Percentiles rank a stretch among this genome's conserved stretches.
These are phyloP conservation scores for Aphidius colemani DNA, from an alignment of 2,888 invertebrate species.

Conservation along the genomic window DNA sequence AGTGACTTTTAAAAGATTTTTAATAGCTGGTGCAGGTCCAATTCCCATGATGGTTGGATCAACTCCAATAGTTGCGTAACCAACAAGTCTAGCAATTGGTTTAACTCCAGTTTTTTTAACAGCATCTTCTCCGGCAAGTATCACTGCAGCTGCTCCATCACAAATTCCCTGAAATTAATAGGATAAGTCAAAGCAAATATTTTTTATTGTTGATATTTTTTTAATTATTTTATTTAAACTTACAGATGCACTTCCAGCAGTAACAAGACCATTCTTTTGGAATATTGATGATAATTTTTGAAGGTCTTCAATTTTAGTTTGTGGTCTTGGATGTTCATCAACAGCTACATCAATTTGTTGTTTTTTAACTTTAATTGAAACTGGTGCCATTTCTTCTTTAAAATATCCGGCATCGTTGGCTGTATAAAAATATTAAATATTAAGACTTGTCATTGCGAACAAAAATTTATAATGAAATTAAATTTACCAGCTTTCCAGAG, in stretches of 20 bases:
- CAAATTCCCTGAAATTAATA: conserved; percentile 78
- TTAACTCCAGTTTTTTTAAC: conserved; percentile 78
- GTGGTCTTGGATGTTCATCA: conserved; percentile 93
- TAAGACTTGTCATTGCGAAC: no score
- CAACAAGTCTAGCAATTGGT: conserved; percentile 89
- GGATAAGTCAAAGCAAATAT: no score
- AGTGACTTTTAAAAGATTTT: conserved; percentile 78
- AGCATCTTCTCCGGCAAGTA: conserved; percentile 90
- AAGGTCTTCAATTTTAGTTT: conserved; percentile 83
- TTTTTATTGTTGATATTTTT: background rate
- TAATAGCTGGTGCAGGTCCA: conserved; percentile 93
- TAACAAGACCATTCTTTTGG: conserved; percentile 92
- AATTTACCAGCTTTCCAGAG: conserved; percentile 81
- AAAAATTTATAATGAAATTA: background rate
- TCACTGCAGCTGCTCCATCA: conserved; percentile 94
- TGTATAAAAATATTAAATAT: conserved; percentile 51
- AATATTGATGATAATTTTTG: conserved; percentile 87
- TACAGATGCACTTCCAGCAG: conserved; percentile 93
- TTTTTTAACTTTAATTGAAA: conserved; percentile 82
- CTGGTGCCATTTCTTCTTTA: conserved; percentile 86
- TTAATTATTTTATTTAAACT: conserved; percentile 49
- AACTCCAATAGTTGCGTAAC: conserved; percentile 91
- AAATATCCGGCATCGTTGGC: conserved; percentile 89
- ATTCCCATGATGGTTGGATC: conserved; percentile 98
- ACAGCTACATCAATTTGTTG: conserved; percentile 76